Evolutionary conservation across 1,140 invertebrate species (phyloP), one percentile per base, ranked within the genome.

Genomic region (Diabrotica undecimpunctata): DNA sequence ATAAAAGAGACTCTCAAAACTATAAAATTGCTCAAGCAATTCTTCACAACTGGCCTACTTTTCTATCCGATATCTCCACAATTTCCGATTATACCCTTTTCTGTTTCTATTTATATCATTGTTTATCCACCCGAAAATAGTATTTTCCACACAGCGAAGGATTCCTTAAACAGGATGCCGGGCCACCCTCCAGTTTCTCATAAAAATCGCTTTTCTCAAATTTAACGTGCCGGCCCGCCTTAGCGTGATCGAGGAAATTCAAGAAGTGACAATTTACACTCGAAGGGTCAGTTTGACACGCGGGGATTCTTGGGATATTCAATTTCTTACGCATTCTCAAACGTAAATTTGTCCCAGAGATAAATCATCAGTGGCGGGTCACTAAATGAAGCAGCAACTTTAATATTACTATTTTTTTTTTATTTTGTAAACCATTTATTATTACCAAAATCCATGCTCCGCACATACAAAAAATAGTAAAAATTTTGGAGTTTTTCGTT

Each of bases 241-340:
- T 37, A 37, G 25, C 37, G 25, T 38, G 55, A 57, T 57, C 8
- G 37, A 57, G 37, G 55, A 57, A 57, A 57, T 36, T 12, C n/a
- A 37, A 57, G 36, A 37, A 57, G 35, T 25, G 55, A 57, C 55
- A 57, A 57, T 57, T 57, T 57, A 57, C 55, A 37, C 55, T 57
- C 37, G 7, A 57, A 37, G 37, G 55, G 37, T 37, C 25, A 37
- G 55, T 37, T 57, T 37, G 55, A 57, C 55, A 38, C 37, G 55
- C 55, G 38, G 55, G 55, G 55, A 57, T 57, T 37, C n/a, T 46
- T 36, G 25, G 55, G 55, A 57, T 57, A 57, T 57, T 57, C 55
- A 57, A 57, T 57, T 57, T 57, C 55, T 57, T 57, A 57, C 55
- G 55, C 55, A 57, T 57, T 57, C 55, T 57, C 55, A 57, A 57